Base-by-base conservation (phyloP, 2,113 vertebrate genomes). In the Asarcornis scutulata region DNA sequence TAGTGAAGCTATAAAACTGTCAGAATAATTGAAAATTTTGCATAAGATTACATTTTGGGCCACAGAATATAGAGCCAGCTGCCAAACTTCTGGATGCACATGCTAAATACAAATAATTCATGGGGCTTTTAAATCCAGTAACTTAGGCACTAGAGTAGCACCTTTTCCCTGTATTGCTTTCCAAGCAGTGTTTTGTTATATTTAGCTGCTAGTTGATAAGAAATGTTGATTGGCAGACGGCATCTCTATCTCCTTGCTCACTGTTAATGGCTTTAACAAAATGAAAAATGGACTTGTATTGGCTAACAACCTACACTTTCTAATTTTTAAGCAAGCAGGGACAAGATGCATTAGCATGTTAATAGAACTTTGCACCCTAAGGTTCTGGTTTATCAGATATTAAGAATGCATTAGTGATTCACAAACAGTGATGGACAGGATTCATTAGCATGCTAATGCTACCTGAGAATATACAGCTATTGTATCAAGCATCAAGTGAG, bases 321-420 rank as follows among this genome's bases (percentile, higher is more conserved):
- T 97, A 96, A 97, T 93, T 97, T 91, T 93, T 93, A 98, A 96
- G 83, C 85, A 94, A 94, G 81, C 91, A 90, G 64, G 77, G 58
- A 92, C 84, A 95, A 95, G 83, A 80, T 82, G 21, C 77, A 97
- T 98, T 98, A 97, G 87, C 96, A 97, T 97, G 88, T 96, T 97
- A 97, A 97, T 98, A 91, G 95, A 83, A 92, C 88, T 96, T 96
- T 92, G 80, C 86, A 85, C 83, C 80, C 84, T 94, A 88, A 97
- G 89, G 88, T 83, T 96, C 97, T 95, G 81, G 72, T 89, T 95
- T 96, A 93, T 95, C 94, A 96, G 88, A 95, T 94, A 90, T 91
- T 93, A 95, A 95, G 94, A 96, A 96, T 87, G 60, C 69, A 89
- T 96, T 97, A 97, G 74, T 1, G 3, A 93, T 90, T 96, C 80